Conservation (phyloP, 1,140 invertebrate genomes). For the Anagrus nilaparvatae region DNA sequence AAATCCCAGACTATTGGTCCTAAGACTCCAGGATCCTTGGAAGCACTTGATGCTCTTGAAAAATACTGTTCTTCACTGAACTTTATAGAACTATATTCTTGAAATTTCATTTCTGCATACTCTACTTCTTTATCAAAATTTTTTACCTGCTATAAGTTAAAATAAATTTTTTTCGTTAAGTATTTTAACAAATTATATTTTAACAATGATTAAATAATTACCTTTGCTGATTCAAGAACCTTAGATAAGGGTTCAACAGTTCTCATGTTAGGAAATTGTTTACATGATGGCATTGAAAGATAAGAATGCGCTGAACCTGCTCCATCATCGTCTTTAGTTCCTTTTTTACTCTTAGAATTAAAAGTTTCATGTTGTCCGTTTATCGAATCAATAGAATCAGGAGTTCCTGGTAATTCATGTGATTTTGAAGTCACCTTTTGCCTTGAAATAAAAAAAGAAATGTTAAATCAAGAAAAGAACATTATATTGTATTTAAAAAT, state of each 20-base stretch:
- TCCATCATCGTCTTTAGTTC: conserved; percentile 24
- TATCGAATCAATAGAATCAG: conserved; percentile 17
- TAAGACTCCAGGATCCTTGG: conserved; percentile 69
- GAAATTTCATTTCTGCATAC: conserved; percentile 26
- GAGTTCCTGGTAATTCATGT: conserved; percentile 13
- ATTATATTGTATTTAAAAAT: conserved; percentile 3
- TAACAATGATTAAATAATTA: conserved; percentile 21
- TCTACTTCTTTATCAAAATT: conserved; percentile 33
- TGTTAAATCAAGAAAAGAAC: not conserved
- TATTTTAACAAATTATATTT: not conserved
- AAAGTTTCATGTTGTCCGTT: conserved; percentile 23
- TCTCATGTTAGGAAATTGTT: conserved; percentile 62
- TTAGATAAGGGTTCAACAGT: conserved; percentile 62
- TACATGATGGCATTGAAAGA: conserved; percentile 71
- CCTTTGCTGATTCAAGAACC: conserved; percentile 60
- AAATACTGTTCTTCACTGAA: conserved; percentile 21
- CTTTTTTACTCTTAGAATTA: conserved; percentile 28
- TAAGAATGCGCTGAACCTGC: conserved; percentile 53
- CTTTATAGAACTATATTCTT: conserved; percentile 13
- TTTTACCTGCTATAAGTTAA: conserved; percentile 26
- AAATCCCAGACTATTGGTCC: conserved; percentile 73
- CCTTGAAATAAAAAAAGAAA: conserved; percentile 6
- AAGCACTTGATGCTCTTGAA: conserved; percentile 32
- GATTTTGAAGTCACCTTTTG: conserved; percentile 21
- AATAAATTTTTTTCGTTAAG: conserved; percentile 1